Evolutionary conservation across 2,797 vertebrate genomes (phyloP).

Genomic region (Manis pentadactyla): DNA sequence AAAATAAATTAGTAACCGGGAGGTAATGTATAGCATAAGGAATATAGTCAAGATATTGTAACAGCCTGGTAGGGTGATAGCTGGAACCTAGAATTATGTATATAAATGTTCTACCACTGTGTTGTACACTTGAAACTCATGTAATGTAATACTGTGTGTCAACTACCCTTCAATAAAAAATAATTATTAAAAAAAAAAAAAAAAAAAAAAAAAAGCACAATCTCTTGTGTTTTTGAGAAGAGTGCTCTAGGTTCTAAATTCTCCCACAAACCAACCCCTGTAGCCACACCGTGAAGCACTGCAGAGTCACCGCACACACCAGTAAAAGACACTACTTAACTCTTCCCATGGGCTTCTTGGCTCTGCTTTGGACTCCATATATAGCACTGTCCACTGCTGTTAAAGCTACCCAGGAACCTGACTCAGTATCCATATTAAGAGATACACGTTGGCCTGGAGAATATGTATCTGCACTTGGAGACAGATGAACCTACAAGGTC

Average conservation of each 20-base stretch:
- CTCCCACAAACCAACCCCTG: not conserved
- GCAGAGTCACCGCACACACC: not conserved
- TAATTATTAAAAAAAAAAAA: not conserved
- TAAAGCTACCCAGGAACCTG: conserved; percentile 90
- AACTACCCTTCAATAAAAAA: no score
- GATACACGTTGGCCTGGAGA: conserved; percentile 88
- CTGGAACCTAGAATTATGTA: no score
- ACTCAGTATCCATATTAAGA: conserved; percentile 85
- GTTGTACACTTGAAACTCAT: no score
- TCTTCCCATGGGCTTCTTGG: conserved; percentile 87
- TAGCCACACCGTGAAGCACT: not conserved
- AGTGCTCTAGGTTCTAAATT: not conserved
- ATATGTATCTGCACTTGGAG: conserved; percentile 58
- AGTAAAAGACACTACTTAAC: conserved; percentile 85
- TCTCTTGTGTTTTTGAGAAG: not conserved
- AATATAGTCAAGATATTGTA: no score
- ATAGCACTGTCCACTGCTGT: conserved; percentile 91
- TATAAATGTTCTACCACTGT: no score
- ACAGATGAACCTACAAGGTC: conserved; percentile 87
- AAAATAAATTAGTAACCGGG: no score
- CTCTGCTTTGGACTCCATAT: conserved; percentile 86
- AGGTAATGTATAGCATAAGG: no score
- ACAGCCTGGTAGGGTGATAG: no score
- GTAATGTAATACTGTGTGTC: no score
- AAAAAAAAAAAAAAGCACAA: not conserved